Percentiles rank a stretch among this genome's conserved stretches.
Evolutionary conservation across 2,113 vertebrate species (phyloP).

Genomic region (Forbesichthys agassizii): DNA sequence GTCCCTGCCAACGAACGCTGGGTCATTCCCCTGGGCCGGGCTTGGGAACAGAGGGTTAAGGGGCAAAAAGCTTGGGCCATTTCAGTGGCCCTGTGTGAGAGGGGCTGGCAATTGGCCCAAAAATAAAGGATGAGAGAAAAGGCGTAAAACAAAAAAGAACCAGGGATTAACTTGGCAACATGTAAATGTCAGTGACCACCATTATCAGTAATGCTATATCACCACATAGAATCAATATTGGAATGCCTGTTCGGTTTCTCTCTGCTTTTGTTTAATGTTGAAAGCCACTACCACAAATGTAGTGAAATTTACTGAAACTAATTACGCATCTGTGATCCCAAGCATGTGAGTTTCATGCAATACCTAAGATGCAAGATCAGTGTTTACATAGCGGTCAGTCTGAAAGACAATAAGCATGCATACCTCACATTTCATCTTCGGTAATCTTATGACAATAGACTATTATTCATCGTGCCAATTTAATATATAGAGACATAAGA

Average conservation of each 20-base stretch:
- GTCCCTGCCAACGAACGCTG: constrained; percentile 7
- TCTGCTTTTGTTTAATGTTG: too few relatives aligned
- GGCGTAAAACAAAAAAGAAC: constrained; percentile 36
- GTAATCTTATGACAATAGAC: neutral
- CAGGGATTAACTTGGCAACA: neutral
- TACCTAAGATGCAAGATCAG: too few relatives aligned
- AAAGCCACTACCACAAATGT: too few relatives aligned
- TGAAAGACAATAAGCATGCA: too few relatives aligned
- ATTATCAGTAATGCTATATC: neutral
- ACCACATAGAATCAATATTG: too few relatives aligned
- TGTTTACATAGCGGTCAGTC: too few relatives aligned
- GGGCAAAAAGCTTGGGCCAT: constrained; percentile 21
- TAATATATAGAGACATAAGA: neutral
- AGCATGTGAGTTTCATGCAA: too few relatives aligned
- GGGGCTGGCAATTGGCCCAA: constrained; percentile 54
- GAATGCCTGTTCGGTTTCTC: neutral
- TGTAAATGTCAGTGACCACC: neutral
- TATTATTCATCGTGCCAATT: too few relatives aligned
- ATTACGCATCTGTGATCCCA: too few relatives aligned
- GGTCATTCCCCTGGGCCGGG: constrained; percentile 13
- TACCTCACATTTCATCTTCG: neutral
- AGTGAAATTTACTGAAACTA: too few relatives aligned
- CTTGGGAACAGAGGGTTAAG: constrained; percentile 61
- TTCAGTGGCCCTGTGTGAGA: constrained; percentile 48
- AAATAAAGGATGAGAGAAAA: constrained; percentile 57